These are phyloP conservation scores for Anastatus disparis DNA, from an alignment of 1,140 invertebrate species.

Conservation along the genomic window DNA sequence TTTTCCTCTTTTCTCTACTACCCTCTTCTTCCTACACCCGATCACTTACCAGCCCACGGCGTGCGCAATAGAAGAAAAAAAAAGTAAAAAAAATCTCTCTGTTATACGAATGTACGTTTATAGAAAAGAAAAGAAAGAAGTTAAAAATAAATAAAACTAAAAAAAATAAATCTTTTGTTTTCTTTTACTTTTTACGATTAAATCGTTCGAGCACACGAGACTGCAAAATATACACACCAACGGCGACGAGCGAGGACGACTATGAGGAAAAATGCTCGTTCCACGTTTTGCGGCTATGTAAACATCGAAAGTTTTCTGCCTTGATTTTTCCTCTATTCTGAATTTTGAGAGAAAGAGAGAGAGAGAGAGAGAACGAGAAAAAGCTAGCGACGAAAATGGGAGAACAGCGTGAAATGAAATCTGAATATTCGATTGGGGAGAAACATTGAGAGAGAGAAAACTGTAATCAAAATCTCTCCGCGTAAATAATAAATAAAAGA, in stretches of 20 bases:
- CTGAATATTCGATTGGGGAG: constrained; percentile 37
- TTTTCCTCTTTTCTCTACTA: too few species aligned
- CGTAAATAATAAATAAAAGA: constrained; percentile 27
- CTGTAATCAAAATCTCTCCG: constrained; percentile 32
- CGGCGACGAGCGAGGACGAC: constrained; percentile 6
- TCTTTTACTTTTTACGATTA: constrained; percentile 41
- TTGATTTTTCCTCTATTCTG: constrained; percentile 34
- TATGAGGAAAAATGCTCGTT: too few species aligned
- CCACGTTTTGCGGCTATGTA: constrained; percentile 27
- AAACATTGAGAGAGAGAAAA: background rate
- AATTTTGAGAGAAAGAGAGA: constrained; percentile 32
- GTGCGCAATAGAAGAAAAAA: constrained; percentile 30
- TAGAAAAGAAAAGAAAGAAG: too few species aligned
- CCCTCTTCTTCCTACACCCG: too few species aligned
- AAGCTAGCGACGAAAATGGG: constrained; percentile 20
- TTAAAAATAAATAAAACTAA: background rate
- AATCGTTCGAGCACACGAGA: constrained; percentile 32
- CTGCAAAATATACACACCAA: background rate
- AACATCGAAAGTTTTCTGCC: constrained; percentile 32
- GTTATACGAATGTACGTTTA: too few species aligned
- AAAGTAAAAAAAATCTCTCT: constrained; percentile 1
- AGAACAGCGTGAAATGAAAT: constrained; percentile 28
- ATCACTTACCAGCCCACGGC: constrained; percentile 59
- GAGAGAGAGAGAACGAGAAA: background rate
- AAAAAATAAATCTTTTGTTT: constrained; percentile 21